Conservation (phyloP, 2,113 vertebrate species). For the Pteruthius melanotis region DNA sequence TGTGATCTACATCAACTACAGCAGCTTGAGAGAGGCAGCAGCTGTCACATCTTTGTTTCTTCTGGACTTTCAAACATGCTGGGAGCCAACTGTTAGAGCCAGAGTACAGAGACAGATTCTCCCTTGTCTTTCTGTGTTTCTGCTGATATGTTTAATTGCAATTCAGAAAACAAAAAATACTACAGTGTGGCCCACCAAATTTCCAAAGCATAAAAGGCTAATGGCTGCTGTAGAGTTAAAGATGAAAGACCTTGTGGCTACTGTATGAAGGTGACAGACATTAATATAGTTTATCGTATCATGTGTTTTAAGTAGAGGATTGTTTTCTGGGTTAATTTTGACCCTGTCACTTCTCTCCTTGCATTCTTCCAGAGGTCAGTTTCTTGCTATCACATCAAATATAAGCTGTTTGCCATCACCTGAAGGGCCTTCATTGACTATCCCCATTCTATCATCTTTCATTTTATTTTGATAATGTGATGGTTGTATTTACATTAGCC, state of each 20-base stretch:
- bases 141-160: not conserved
- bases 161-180: not conserved
- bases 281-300: not conserved
- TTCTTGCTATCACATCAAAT: slow-evolving; percentile 10
- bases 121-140: not conserved
- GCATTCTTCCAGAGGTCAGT: not conserved
- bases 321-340: not conserved
- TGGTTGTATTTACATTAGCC: not conserved
- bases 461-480: slow-evolving; percentile 12
- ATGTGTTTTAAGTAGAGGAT: not conserved
- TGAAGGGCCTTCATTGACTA: not conserved
- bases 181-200: not conserved
- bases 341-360: not conserved
- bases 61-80: not conserved
- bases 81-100: not conserved
- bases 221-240: not conserved
- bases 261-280: not conserved
- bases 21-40: not conserved
- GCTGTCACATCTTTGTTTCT: slow-evolving; percentile 8
- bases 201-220: not conserved
- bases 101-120: not conserved
- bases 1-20: not conserved
- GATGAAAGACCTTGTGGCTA: not conserved
- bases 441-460: slow-evolving; percentile 7
- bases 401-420: not conserved